phyloP scores from a whole-genome alignment of 2,797 vertebrate genomes.

The Masticophis lateralis region DNA sequence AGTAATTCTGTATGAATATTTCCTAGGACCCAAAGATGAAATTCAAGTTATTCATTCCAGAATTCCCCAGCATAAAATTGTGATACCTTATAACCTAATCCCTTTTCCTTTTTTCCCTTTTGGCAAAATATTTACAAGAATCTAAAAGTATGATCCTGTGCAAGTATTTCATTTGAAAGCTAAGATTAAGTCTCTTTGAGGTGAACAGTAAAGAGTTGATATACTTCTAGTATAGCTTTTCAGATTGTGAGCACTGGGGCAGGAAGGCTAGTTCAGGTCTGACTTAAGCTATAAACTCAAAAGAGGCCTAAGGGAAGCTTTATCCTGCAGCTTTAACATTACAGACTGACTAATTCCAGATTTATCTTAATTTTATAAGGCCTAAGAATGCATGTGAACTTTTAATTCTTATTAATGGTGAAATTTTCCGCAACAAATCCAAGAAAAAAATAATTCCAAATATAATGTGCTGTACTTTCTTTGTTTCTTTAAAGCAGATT shows the following conservation, averaged over 20 bases:
- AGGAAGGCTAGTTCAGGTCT: background rate
- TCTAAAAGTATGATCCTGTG: background rate
- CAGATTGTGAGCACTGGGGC: background rate
- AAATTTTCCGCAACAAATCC: background rate
- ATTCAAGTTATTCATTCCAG: background rate
- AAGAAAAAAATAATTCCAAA: background rate
- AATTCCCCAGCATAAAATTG: background rate
- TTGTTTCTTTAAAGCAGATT: background rate
- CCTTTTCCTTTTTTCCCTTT: background rate
- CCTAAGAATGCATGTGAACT: background rate
- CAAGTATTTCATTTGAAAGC: background rate
- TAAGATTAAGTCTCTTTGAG: background rate
- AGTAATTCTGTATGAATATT: background rate
- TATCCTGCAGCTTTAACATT: background rate
- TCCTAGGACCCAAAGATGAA: background rate
- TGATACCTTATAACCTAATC: background rate
- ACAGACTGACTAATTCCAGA: background rate
- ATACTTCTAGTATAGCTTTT: background rate
- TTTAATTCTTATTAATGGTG: background rate
- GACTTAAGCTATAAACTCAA: background rate
- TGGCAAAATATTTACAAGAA: background rate
- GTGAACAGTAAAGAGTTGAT: background rate
- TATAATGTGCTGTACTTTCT: background rate
- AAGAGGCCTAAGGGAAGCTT: background rate
- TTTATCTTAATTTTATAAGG: background rate